A percentile compares a stretch with the other conserved stretches of the same genome.
Conservation (phyloP, 2,797 vertebrate species). For the Enoplosus armatus region DNA sequence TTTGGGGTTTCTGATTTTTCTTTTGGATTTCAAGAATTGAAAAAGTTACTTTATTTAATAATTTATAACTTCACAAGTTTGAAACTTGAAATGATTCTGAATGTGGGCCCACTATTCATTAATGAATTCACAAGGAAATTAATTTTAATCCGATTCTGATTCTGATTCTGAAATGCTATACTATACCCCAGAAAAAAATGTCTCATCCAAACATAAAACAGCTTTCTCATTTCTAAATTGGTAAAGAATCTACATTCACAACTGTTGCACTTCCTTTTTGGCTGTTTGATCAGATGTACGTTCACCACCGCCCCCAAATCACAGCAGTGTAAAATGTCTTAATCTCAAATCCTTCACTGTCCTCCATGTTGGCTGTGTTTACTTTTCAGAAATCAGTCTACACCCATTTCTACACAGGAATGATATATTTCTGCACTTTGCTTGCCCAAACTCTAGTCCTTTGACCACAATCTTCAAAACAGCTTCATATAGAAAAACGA, state of each 20-base stretch:
- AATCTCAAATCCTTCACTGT: slow-evolving; percentile 1
- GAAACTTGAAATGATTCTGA: not conserved
- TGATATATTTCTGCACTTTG: slow-evolving; percentile 35
- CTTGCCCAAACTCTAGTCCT: slow-evolving; percentile 29
- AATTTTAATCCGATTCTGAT: no score
- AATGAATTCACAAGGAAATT: not conserved
- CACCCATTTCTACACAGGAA: slow-evolving; percentile 19
- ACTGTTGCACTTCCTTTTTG: slow-evolving; percentile 6
- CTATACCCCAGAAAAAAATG: no score
- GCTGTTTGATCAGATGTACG: slow-evolving; percentile 22
- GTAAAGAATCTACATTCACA: slow-evolving; percentile 12
- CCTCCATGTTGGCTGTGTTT: slow-evolving; percentile 4
- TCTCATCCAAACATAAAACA: not conserved
- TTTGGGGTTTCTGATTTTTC: no score
- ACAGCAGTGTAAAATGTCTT: slow-evolving; percentile 24
- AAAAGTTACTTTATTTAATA: not conserved
- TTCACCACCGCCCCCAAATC: not conserved
- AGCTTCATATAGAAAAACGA: slow-evolving; percentile 20
- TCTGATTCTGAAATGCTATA: no score
- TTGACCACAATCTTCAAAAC: slow-evolving; percentile 41
- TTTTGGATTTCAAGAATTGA: no score
- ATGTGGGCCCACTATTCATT: not conserved
- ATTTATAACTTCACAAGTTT: not conserved
- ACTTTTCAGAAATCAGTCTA: slow-evolving; percentile 17
- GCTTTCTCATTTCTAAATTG: not conserved